Evolutionary conservation across 2,888 invertebrate genomes (phyloP).

Genomic region (Scaptomyza reducta): DNA sequence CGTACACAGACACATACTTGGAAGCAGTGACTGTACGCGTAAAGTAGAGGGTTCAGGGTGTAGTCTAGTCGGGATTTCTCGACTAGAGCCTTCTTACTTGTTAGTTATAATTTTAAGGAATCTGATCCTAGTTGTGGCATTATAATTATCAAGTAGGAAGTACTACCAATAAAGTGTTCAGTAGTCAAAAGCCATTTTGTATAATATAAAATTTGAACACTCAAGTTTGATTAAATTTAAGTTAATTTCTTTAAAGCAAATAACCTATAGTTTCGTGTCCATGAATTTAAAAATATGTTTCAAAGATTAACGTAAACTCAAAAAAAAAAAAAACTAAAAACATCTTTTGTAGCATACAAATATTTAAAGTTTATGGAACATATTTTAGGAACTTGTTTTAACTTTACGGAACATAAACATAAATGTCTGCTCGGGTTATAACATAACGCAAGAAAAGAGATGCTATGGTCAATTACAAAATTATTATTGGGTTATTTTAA

Average conservation of each 20-base stretch:
- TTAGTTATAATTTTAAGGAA: background rate
- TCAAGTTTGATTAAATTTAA: background rate
- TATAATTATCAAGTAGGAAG: background rate
- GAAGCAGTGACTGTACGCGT: background rate
- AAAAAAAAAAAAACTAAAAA: too few species aligned
- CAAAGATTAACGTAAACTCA: background rate
- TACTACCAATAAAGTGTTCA: conserved; percentile 2
- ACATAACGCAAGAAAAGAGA: background rate
- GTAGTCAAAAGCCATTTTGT: background rate
- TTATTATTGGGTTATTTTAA: background rate
- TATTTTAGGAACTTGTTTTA: background rate
- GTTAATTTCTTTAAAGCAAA: background rate
- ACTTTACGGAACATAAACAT: too few species aligned
- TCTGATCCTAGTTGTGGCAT: background rate
- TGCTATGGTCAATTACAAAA: conserved; percentile 2
- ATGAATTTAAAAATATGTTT: background rate
- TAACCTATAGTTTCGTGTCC: background rate
- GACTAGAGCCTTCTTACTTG: background rate
- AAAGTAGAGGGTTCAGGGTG: background rate
- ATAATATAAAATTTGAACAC: background rate
- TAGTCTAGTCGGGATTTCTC: background rate
- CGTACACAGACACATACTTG: too few species aligned
- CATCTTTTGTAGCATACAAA: background rate
- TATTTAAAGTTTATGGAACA: background rate
- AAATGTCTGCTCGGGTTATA: background rate